Evolutionary conservation across 1,140 invertebrate species (phyloP).

Genomic region (Heliconius melpomene): DNA sequence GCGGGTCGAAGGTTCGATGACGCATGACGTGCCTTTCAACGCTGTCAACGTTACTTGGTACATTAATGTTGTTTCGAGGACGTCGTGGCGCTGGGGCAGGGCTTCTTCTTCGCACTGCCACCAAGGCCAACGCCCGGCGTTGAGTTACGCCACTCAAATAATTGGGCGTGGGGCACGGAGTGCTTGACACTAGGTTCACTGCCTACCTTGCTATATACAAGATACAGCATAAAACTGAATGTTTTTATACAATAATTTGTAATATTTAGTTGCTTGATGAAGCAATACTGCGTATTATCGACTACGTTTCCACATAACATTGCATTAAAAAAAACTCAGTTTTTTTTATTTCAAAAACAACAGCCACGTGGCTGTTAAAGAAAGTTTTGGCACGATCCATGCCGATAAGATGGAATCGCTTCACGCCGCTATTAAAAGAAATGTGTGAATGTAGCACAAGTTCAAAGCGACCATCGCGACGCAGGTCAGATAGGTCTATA

Average conservation of each 20-base stretch:
- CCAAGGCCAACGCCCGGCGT: too few species aligned
- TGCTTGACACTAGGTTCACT: too few species aligned
- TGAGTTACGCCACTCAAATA: too few species aligned
- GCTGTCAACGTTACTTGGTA: slow-evolving; percentile 13
- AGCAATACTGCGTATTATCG: slow-evolving; percentile 29
- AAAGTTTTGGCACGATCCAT: slow-evolving; percentile 61
- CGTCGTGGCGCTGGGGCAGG: too few species aligned
- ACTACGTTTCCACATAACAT: slow-evolving; percentile 22
- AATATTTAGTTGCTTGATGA: neutral
- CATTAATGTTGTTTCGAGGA: neutral
- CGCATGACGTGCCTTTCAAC: slow-evolving; percentile 25
- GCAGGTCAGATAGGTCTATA: slow-evolving; percentile 43
- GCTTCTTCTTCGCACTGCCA: too few species aligned
- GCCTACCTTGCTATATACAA: too few species aligned
- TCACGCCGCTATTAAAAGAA: slow-evolving; percentile 59
- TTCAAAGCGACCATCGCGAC: slow-evolving; percentile 60
- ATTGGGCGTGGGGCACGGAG: too few species aligned
- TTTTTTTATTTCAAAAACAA: slow-evolving; percentile 37
- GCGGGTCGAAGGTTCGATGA: slow-evolving; percentile 58
- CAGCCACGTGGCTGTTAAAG: slow-evolving; percentile 58
- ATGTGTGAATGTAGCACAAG: slow-evolving; percentile 69
- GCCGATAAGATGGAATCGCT: slow-evolving; percentile 46
- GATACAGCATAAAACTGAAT: too few species aligned
- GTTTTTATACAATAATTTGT: neutral
- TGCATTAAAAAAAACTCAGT: slow-evolving; percentile 20